Base-by-base conservation (phyloP, 1,140 invertebrate species). In the Rhagoletis zephyria region DNA sequence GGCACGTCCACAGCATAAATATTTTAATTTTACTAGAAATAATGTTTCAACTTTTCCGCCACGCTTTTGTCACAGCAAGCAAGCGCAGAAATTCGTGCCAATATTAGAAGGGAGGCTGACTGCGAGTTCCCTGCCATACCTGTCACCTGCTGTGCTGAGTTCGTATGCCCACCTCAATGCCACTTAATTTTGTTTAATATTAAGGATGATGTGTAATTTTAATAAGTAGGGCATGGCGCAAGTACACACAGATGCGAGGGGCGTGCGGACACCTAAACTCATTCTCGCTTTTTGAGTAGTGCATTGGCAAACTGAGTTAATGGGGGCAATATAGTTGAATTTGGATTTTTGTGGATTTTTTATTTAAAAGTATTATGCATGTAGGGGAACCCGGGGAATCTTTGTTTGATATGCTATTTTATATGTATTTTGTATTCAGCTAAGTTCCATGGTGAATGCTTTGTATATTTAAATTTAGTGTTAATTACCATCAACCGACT, bases 131-230 rank as follows among this genome's bases (percentile, higher is more conserved):
- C 30, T 30, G 30, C 30, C 30, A 30, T 30, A 30, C 30, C 30
- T 30, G 0, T 30, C 30, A 1, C 30, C 30, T 30, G 30, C 30
- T 30, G 30, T 30, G 30, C 1, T 30, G 30, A 30, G 30, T 67
- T 67, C 30, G 65, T 40, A 67, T 67, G 65, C 42, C 42, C 30
- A 67, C 65, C 65, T n/a, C 19, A 67, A 67, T 67, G 65, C 40
- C 65, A 67, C 65, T 67, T 67, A 67, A 67, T 67, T 67, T 30
- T 67, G 19, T 67, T 67, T 67, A 67, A 67, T 67, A 67, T 67
- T 67, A 40, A 30, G 19, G 65, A 67, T 42, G 65, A 42, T 30
- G 65, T 30, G 65, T 19, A 67, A n/a, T 67, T 67, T 67, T 67
- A 67, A 67, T 67, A 67, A 67, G 65, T 30, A 3, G 9, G 30